Conservation (phyloP, 2,797 vertebrate species). For the Pangasius djambal region DNA sequence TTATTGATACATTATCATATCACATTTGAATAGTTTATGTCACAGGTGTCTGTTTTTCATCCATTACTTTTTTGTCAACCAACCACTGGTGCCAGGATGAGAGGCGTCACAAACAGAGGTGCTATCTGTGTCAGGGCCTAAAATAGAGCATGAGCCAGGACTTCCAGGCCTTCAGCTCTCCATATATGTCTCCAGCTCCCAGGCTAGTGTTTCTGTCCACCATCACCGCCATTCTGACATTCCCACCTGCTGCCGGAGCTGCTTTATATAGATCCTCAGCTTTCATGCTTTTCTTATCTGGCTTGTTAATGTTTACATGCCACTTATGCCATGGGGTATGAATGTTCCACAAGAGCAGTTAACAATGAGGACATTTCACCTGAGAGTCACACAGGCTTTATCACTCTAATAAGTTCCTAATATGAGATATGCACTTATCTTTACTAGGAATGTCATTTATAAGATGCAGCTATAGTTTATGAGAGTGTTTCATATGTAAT, state of each 20-base stretch:
- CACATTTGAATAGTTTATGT: not conserved
- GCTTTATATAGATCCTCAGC: conserved; percentile 51
- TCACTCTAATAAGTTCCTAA: not conserved
- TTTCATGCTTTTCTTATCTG: conserved; percentile 42
- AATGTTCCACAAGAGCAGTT: conserved; percentile 27
- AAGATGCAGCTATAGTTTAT: conserved; percentile 14
- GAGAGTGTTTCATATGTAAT: conserved; percentile 27
- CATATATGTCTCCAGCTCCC: conserved; percentile 82
- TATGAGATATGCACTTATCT: not conserved
- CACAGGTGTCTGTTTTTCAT: conserved; percentile 29
- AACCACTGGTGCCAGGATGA: conserved; percentile 66
- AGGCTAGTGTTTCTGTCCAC: conserved; percentile 51
- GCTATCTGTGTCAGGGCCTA: conserved; percentile 81
- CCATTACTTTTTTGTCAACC: conserved; percentile 63
- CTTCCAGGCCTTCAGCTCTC: conserved; percentile 69
- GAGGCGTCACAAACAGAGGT: conserved; percentile 85
- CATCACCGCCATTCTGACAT: conserved; percentile 60
- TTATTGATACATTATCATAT: not conserved
- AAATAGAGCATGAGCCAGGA: conserved; percentile 85
- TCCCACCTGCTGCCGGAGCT: conserved; percentile 71
- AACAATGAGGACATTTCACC: conserved; percentile 25
- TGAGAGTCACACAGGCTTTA: not conserved
- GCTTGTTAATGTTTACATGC: conserved; percentile 47
- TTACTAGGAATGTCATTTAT: not conserved
- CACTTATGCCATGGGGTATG: conserved; percentile 29